A percentile compares a stretch with the other conserved stretches of the same genome.
Evolutionary conservation across 2,113 vertebrate genomes (phyloP).

Genomic region (Puma concolor): DNA sequence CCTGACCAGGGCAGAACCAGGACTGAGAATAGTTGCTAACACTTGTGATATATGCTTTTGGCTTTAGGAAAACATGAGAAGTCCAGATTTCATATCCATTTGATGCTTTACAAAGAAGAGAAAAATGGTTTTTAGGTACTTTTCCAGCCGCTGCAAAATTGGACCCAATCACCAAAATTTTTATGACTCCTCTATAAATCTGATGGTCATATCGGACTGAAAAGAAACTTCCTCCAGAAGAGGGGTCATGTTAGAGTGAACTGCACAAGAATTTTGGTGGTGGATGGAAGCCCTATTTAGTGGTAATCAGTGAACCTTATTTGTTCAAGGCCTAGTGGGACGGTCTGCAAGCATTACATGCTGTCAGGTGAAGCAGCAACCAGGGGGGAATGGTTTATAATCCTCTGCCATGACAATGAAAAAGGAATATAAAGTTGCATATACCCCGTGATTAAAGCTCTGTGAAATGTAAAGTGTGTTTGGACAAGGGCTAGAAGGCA

Average conservation of each 20-base stretch:
- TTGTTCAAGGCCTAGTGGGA: neutral
- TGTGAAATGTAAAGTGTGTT: neutral
- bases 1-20: neutral
- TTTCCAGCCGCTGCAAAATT: neutral
- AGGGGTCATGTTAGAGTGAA: neutral
- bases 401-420: neutral
- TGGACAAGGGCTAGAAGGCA: neutral
- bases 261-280: neutral
- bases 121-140: neutral
- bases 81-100: neutral
- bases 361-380: neutral
- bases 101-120: neutral
- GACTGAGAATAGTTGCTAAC: neutral
- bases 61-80: neutral
- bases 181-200: conserved; percentile 20
- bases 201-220: neutral
- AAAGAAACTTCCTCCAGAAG: neutral
- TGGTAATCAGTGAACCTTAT: neutral
- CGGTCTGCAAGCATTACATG: neutral
- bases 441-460: neutral
- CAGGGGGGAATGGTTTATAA: neutral
- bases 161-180: neutral
- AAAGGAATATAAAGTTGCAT: neutral
- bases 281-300: neutral
- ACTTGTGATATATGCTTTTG: neutral